phyloP scores from a whole-genome alignment of 2,888 invertebrate genomes.

The Luperina nickerlii region DNA sequence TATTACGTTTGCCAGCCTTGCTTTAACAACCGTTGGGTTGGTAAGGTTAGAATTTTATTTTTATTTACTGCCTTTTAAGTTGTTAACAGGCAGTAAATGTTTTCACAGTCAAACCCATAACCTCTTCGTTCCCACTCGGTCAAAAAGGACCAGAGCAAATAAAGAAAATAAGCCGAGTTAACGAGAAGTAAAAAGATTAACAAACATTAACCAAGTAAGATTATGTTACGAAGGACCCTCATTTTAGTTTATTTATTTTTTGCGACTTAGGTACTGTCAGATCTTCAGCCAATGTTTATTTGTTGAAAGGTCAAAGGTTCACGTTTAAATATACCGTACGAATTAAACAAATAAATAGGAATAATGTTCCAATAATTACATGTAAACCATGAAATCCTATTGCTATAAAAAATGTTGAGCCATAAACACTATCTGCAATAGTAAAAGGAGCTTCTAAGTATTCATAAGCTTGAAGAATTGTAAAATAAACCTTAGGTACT shows the following conservation, averaged over 20 bases:
- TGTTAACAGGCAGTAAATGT: neutral
- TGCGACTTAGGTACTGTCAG: constrained; percentile 31
- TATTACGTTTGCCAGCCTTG: neutral
- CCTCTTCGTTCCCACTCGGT: neutral
- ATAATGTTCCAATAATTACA: no score
- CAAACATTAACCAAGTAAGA: constrained; percentile 40
- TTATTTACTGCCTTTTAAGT: neutral
- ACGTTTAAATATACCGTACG: no score
- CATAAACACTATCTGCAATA: no score
- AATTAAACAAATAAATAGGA: no score
- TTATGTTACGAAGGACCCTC: constrained; percentile 42
- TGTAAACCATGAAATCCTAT: no score
- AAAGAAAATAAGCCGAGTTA: constrained; percentile 31
- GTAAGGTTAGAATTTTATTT: neutral
- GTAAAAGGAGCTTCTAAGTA: no score
- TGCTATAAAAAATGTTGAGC: no score
- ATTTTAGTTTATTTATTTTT: constrained; percentile 48
- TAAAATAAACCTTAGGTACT: no score
- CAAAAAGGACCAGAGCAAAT: constrained; percentile 36
- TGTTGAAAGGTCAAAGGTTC: constrained; percentile 4
- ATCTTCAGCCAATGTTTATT: constrained; percentile 43
- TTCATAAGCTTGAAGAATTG: no score
- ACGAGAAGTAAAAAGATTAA: constrained; percentile 57
- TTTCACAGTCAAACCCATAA: neutral
- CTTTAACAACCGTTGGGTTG: neutral